phyloP scores from a whole-genome alignment of 2,113 vertebrate species.

The Myotis davidii region DNA sequence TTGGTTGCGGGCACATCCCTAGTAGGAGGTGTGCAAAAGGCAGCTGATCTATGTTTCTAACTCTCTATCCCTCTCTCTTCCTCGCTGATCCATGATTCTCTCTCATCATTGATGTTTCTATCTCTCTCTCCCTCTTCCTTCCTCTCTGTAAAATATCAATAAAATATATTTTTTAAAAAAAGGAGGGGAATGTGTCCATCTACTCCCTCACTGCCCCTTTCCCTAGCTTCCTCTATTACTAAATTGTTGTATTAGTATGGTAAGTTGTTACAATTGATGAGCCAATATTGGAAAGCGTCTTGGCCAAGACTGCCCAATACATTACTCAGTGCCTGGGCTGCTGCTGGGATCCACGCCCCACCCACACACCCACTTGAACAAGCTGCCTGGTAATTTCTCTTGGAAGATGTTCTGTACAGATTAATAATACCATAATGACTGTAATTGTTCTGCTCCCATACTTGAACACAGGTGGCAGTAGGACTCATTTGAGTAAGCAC shows the following conservation, averaged over 20 bases:
- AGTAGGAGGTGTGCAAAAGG: too few species aligned
- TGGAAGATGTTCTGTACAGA: conserved; percentile 48
- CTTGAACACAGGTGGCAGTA: not conserved
- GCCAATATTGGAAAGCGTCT: not conserved
- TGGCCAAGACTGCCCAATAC: not conserved
- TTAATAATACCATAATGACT: conserved; percentile 37
- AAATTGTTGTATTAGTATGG: not conserved
- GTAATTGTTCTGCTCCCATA: conserved; percentile 22
- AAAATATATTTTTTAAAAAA: not conserved
- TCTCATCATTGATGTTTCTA: too few species aligned
- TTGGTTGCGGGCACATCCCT: too few species aligned
- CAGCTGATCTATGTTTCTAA: too few species aligned
- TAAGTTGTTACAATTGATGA: not conserved
- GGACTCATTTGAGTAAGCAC: conserved; percentile 18
- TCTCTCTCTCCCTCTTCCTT: too few species aligned
- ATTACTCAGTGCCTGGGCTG: not conserved
- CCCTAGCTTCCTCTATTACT: not conserved
- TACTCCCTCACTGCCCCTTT: not conserved
- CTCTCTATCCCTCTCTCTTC: too few species aligned
- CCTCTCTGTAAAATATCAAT: too few species aligned
- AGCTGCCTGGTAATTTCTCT: conserved; percentile 23
- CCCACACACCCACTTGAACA: not conserved
- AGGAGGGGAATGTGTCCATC: not conserved
- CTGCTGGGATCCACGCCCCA: not conserved
- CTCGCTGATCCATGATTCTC: too few species aligned